These are phyloP conservation scores for Digitonthophagus gazella DNA, from an alignment of 2,888 invertebrate species.

Conservation along the genomic window DNA sequence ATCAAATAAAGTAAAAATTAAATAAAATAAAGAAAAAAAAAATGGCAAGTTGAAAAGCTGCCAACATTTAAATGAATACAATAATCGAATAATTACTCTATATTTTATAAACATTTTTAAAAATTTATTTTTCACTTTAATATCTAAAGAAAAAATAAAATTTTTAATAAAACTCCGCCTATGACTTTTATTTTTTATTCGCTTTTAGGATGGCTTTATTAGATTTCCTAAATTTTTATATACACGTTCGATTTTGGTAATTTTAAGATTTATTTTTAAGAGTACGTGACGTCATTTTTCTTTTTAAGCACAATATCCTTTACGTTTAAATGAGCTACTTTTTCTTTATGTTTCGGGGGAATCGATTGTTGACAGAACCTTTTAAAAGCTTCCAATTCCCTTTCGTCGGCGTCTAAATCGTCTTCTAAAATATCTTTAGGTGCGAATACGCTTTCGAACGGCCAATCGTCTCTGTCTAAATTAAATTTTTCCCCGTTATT, in stretches of 20 bases:
- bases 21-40: too few relatives aligned
- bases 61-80: too few relatives aligned
- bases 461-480: slow-evolving; percentile 48
- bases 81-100: too few relatives aligned
- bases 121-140: too few relatives aligned
- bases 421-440: slow-evolving; percentile 79
- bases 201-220: too few relatives aligned
- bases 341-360: slow-evolving; percentile 72
- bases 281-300: slow-evolving; percentile 51
- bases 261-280: slow-evolving; percentile 22
- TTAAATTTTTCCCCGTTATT: slow-evolving; percentile 41
- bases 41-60: neutral
- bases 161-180: too few relatives aligned
- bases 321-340: slow-evolving; percentile 72
- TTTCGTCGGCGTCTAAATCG: slow-evolving; percentile 75
- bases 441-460: slow-evolving; percentile 69
- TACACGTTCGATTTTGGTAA: neutral
- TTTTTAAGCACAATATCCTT: slow-evolving; percentile 73
- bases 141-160: too few relatives aligned
- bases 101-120: too few relatives aligned
- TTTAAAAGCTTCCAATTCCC: slow-evolving; percentile 84
- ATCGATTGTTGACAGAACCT: slow-evolving; percentile 82
- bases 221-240: neutral
- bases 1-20: too few relatives aligned
- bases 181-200: too few relatives aligned